phyloP scores from a whole-genome alignment of 2,113 vertebrate genomes.

The Hylia prasina region DNA sequence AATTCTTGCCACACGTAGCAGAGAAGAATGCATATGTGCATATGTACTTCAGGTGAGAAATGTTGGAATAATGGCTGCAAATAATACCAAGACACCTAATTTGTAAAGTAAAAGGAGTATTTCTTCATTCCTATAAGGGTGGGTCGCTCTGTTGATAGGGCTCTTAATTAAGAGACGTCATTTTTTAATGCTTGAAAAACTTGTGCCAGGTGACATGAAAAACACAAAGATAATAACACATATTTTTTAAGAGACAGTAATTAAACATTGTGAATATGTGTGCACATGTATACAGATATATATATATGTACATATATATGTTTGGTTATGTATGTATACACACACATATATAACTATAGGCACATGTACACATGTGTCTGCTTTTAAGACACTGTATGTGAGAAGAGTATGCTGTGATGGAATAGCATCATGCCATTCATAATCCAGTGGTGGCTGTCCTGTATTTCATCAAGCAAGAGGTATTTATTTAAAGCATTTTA shows the following conservation, averaged over 20 bases:
- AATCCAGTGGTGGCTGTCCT: background rate
- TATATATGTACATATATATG: too few relatives aligned
- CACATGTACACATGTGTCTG: background rate
- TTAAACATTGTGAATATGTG: background rate
- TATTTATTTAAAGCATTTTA: conserved; percentile 8
- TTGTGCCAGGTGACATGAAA: background rate
- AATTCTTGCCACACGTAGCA: background rate
- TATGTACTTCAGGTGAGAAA: background rate
- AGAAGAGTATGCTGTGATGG: background rate
- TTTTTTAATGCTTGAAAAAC: background rate
- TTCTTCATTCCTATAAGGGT: background rate
- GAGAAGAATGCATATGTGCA: background rate
- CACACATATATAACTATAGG: background rate
- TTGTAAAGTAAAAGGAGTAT: background rate
- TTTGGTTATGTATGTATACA: background rate
- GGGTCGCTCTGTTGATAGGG: background rate
- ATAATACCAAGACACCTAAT: background rate
- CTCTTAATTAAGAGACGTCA: background rate
- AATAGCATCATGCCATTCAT: background rate
- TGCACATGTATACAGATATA: accelerated
- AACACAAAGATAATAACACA: background rate
- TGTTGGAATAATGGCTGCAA: background rate
- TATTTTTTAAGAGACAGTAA: background rate
- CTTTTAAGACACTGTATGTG: background rate
- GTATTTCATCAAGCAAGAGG: background rate